phyloP scores from a whole-genome alignment of 2,888 invertebrate genomes.

The Tiphia femorata region DNA sequence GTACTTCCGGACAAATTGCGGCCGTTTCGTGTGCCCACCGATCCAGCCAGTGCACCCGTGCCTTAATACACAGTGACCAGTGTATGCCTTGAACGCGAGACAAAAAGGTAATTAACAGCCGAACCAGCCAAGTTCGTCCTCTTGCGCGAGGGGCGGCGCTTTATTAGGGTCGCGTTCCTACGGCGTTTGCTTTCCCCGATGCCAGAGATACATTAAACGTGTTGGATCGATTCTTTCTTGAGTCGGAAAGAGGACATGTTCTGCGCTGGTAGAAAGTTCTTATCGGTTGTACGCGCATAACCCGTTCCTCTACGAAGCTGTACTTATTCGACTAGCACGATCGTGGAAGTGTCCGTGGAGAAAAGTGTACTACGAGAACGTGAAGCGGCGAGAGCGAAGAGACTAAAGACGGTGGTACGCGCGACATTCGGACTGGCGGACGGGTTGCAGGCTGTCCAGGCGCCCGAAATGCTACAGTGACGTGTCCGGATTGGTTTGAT shows the following conservation, averaged over 20 bases:
- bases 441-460: too few species aligned
- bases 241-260: slow-evolving; percentile 31
- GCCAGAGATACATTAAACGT: slow-evolving; percentile 52
- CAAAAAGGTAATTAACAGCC: slow-evolving; percentile 39
- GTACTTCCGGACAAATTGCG: slow-evolving; percentile 45
- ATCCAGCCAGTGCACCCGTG: slow-evolving; percentile 38
- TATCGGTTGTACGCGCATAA: slow-evolving; percentile 2
- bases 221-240: slow-evolving; percentile 64
- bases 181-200: slow-evolving; percentile 39
- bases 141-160: not conserved
- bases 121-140: not conserved
- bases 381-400: not conserved
- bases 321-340: too few species aligned
- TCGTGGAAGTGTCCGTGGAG: slow-evolving; percentile 5
- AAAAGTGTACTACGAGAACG: not conserved
- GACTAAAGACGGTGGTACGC: not conserved
- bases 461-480: not conserved
- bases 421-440: too few species aligned
- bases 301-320: slow-evolving; percentile 9
- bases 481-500: not conserved
- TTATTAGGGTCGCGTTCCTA: slow-evolving; percentile 1
- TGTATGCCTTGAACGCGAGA: slow-evolving; percentile 36
- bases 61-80: slow-evolving; percentile 45
- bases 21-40: slow-evolving; percentile 42
- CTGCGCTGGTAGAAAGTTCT: slow-evolving; percentile 7